phyloP scores from a whole-genome alignment of 2,888 invertebrate species.

The Arctia plantaginis region DNA sequence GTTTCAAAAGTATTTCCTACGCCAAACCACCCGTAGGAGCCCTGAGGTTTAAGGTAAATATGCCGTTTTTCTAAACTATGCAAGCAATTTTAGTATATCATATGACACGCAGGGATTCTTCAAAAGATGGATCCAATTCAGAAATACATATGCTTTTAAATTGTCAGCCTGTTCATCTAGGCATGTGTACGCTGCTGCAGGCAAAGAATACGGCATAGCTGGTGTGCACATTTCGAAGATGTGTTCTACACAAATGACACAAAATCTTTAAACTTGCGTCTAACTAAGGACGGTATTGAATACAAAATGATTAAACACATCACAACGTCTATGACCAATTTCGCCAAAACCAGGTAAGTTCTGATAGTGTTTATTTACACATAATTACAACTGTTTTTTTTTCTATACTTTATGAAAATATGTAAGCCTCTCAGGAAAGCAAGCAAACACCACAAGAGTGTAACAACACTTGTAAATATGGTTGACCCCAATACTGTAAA shows the following conservation, averaged over 20 bases:
- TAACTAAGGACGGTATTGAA: slow-evolving; percentile 17
- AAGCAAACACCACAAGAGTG: neutral
- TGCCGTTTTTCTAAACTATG: slow-evolving; percentile 52
- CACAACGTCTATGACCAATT: slow-evolving; percentile 28
- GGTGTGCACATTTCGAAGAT: slow-evolving; percentile 65
- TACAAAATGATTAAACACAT: slow-evolving; percentile 26
- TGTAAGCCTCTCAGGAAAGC: too few relatives aligned
- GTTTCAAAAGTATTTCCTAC: slow-evolving; percentile 59
- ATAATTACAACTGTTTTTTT: neutral
- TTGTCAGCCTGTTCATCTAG: slow-evolving; percentile 59
- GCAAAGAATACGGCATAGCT: slow-evolving; percentile 49
- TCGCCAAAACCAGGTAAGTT: slow-evolving; percentile 32
- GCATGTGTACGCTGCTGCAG: slow-evolving; percentile 52
- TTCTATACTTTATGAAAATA: neutral
- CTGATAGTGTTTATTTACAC: neutral
- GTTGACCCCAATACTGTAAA: neutral
- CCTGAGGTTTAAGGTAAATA: slow-evolving; percentile 4
- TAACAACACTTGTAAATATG: neutral
- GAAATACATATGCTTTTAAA: slow-evolving; percentile 55
- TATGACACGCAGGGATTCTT: slow-evolving; percentile 52
- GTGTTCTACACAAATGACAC: slow-evolving; percentile 61
- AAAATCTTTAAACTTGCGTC: slow-evolving; percentile 12
- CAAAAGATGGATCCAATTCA: slow-evolving; percentile 39
- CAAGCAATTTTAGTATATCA: slow-evolving; percentile 44
- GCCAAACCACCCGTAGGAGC: slow-evolving; percentile 49